phyloP scores from a whole-genome alignment of 2,113 vertebrate genomes.

The Lates calcarifer region DNA sequence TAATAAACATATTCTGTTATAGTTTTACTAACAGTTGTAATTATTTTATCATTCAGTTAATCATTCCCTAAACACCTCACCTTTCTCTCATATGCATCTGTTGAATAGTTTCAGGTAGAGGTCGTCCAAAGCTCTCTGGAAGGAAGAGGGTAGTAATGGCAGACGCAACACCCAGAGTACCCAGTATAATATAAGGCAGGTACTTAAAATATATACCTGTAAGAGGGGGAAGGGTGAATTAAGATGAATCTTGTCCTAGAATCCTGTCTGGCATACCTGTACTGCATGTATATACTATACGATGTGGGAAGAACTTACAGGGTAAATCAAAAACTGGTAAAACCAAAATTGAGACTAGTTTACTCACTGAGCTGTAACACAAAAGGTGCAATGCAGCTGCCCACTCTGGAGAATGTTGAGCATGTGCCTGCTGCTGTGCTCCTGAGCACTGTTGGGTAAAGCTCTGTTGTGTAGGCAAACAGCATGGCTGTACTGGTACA shows the following conservation, averaged over 20 bases:
- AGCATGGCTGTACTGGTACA: slow-evolving; percentile 86
- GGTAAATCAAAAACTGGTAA: too few relatives aligned
- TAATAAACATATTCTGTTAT: too few relatives aligned
- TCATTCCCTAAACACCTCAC: slow-evolving; percentile 73
- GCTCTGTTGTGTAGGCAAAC: slow-evolving; percentile 90
- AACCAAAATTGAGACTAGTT: not conserved
- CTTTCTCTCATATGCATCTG: slow-evolving; percentile 86
- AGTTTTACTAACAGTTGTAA: too few relatives aligned
- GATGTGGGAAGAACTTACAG: too few relatives aligned
- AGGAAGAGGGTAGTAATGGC: slow-evolving; percentile 87
- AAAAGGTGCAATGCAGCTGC: slow-evolving; percentile 89
- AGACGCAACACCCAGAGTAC: slow-evolving; percentile 85
- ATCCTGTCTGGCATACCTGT: too few relatives aligned
- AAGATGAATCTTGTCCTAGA: too few relatives aligned
- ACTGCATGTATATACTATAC: too few relatives aligned
- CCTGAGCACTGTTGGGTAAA: slow-evolving; percentile 91
- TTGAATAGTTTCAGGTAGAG: slow-evolving; percentile 89
- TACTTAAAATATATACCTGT: slow-evolving; percentile 85
- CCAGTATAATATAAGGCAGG: slow-evolving; percentile 90
- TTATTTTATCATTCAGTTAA: too few relatives aligned
- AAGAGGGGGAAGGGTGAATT: not conserved
- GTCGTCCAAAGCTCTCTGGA: slow-evolving; percentile 88
- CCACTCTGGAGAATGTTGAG: slow-evolving; percentile 87
- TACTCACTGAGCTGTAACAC: slow-evolving; percentile 88
- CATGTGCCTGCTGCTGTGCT: slow-evolving; percentile 91